A percentile compares a stretch with the other conserved stretches of the same genome.
phyloP scores from a whole-genome alignment of 1,140 invertebrate genomes.

The Zaprionus ghesquierei region DNA sequence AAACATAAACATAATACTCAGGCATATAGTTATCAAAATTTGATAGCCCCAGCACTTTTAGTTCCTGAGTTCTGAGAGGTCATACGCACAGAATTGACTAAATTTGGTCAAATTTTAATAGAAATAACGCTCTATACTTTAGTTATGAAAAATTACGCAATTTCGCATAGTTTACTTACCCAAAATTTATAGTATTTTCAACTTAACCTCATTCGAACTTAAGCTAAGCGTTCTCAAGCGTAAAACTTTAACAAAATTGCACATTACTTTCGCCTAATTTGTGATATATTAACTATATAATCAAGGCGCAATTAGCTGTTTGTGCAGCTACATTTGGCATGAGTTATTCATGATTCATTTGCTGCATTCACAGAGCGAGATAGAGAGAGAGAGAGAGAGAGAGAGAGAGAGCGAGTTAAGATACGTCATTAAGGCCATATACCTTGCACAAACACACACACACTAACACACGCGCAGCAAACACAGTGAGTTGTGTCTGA shows the following conservation, averaged over 20 bases:
- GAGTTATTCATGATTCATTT: neutral
- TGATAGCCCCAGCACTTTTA: no score
- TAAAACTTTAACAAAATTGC: no score
- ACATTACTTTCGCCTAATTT: neutral
- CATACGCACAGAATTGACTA: no score
- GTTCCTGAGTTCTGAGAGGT: no score
- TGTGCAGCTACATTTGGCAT: neutral
- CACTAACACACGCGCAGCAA: neutral
- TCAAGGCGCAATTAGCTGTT: neutral
- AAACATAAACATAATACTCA: no score
- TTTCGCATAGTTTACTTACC: no score
- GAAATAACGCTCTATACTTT: no score
- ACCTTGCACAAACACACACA: neutral
- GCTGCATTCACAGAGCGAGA: neutral
- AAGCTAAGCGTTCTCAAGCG: neutral
- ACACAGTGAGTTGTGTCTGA: conserved; percentile 47
- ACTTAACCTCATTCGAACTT: neutral
- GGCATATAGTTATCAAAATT: no score
- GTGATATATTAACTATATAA: neutral
- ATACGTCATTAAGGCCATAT: conserved; percentile 35
- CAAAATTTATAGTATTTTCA: neutral
- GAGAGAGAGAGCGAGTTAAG: neutral
- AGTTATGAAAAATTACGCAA: no score
- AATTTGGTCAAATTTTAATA: no score
- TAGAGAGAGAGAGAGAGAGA: neutral